Base-by-base conservation (phyloP, 2,113 vertebrate species). In the Oostethus manadensis region DNA sequence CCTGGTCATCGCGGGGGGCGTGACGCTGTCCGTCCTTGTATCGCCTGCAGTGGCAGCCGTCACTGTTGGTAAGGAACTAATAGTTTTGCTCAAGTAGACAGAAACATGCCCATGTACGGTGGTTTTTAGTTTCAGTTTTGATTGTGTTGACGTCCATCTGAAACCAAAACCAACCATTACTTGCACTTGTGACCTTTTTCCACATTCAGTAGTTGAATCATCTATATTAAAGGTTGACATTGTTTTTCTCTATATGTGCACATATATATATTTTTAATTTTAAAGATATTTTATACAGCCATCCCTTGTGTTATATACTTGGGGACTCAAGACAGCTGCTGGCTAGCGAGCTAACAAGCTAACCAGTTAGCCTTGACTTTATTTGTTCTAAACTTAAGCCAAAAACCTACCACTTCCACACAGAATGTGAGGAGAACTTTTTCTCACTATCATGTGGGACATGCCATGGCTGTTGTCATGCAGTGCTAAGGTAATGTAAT, bases 11-110 rank as follows among this genome's bases (percentile, higher is more conserved):
- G 95, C 96, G 15, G 96, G 97, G 1, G 95, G 97, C 4, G 97
- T 99, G 33, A 96, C 96, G 1, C 82, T 99, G 64, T 99, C 97
- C 23, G 94, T 98, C 43, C 95, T 99, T 0, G 95, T 99, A 48
- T 99, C 97, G 65, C 97, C 97, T 0, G 94, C 98, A 56, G 95
- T 99, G 42, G 96, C 97, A 70, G 96, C 95, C 4, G 96, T 99
- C 60, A 98, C 97, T 78, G 96, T 99, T 42, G 96, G 97, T 99
- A 89, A 92, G 95, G 49, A 29, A 64, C 7, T 48, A 3, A 20
- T 10, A n/a, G n/a, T 48, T 48, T 18, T 18, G 20, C 20, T 48
- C 17, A 11, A 5, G 7, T 18, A 20, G 2, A 9, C 2, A 3
- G 7, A 48, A 48, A 48, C 8, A 18, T n/a, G 20, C n/a, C 20